A percentile compares a stretch with the other conserved stretches of the same genome.
Evolutionary conservation across 2,113 vertebrate species (phyloP).

Genomic region (Aythya baeri): DNA sequence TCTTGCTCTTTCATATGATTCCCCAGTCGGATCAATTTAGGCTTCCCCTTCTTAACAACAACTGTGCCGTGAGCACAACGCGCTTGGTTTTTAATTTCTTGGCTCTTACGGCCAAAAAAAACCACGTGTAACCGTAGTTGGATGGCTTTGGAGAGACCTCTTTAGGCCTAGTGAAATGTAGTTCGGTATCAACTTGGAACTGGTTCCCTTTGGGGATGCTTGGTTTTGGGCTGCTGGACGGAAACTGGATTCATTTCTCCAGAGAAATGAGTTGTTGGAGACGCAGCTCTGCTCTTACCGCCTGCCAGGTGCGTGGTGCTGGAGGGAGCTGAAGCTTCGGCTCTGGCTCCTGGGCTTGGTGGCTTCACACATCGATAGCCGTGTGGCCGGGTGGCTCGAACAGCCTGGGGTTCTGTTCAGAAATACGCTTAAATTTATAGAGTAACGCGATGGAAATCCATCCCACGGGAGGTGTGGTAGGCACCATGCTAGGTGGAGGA

Average conservation of each 20-base stretch:
- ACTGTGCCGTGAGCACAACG: neutral
- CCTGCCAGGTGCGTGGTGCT: neutral
- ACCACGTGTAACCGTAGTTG: neutral
- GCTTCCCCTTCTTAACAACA: neutral
- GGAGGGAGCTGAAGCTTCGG: neutral
- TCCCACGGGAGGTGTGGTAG: neutral
- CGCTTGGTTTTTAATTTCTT: neutral
- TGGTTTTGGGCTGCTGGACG: neutral
- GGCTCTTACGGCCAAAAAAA: neutral
- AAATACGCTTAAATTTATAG: neutral
- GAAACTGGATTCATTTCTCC: neutral
- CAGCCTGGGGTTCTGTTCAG: neutral
- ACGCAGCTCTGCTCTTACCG: neutral
- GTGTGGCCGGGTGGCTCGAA: neutral
- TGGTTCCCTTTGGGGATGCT: neutral
- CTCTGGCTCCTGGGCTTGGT: neutral
- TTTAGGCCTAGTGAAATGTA: neutral
- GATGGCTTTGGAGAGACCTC: neutral
- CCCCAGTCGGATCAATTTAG: neutral
- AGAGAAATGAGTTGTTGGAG: neutral
- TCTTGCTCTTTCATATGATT: neutral
- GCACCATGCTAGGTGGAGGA: neutral
- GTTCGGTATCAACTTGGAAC: neutral
- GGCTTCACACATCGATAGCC: neutral
- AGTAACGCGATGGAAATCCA: neutral